phyloP scores from a whole-genome alignment of 2,797 vertebrate species.

The Pangasius macronema region DNA sequence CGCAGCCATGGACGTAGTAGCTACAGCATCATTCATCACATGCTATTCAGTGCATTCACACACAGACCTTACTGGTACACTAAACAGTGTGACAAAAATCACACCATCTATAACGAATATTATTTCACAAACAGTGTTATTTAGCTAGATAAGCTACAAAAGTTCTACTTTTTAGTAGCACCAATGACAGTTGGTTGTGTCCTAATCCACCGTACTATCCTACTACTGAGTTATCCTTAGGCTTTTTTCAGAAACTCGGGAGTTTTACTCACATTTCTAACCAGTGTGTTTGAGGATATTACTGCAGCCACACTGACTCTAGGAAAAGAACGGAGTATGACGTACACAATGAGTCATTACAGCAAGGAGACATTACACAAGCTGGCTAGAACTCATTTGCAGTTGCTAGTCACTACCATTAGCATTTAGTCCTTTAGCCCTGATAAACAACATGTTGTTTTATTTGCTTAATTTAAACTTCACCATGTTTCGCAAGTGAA shows the following conservation, averaged over 20 bases:
- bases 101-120: neutral
- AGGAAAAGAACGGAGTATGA: neutral
- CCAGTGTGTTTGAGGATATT: neutral
- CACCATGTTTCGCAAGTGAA: neutral
- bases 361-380: neutral
- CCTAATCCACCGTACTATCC: neutral
- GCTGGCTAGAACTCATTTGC: neutral
- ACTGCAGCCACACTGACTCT: neutral
- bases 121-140: neutral
- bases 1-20: neutral
- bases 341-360: neutral
- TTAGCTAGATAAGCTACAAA: neutral
- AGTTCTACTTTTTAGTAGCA: neutral
- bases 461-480: neutral
- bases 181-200: neutral
- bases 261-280: neutral
- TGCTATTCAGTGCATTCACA: neutral
- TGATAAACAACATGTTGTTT: neutral
- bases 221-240: neutral
- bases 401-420: neutral
- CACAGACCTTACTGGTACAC: neutral
- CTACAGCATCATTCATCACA: neutral
- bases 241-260: neutral
- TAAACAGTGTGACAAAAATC: neutral
- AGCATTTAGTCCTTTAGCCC: neutral